phyloP scores from a whole-genome alignment of 2,113 vertebrate genomes.

The Brachirus orientalis region DNA sequence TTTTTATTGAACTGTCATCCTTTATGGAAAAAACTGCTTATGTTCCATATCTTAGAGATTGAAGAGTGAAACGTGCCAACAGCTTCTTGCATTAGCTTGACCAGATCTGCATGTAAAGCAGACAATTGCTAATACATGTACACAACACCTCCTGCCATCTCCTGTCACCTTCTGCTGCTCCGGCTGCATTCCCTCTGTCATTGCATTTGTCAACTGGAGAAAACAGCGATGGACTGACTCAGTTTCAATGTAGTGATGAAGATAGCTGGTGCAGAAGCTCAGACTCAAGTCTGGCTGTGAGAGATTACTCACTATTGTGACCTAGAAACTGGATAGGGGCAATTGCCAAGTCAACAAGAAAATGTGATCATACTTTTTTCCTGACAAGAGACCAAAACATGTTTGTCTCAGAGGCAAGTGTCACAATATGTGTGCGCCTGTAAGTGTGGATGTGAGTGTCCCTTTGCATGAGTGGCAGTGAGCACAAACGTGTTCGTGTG shows the following conservation, averaged over 20 bases:
- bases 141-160: conserved; percentile 4
- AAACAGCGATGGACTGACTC: neutral
- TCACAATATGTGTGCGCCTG: neutral
- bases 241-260: neutral
- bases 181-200: conserved; percentile 12
- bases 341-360: neutral
- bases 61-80: neutral
- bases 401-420: conserved; percentile 20
- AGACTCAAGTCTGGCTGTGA: conserved; percentile 3
- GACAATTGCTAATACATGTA: neutral
- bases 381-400: neutral
- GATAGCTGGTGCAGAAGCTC: neutral
- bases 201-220: conserved; percentile 5
- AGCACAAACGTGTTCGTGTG: neutral
- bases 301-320: conserved; percentile 35
- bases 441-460: neutral
- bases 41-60: neutral
- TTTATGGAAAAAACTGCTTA: too few species aligned
- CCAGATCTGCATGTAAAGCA: conserved; percentile 3
- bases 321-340: conserved; percentile 25
- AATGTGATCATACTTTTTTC: neutral
- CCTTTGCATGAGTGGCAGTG: neutral
- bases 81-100: neutral
- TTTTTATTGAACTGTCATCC: too few species aligned
- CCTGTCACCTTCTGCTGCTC: conserved; percentile 24